Percentiles rank a stretch among this genome's conserved stretches.
Conservation (phyloP, 1,140 invertebrate genomes). For the Zaprionus tsacasi region DNA sequence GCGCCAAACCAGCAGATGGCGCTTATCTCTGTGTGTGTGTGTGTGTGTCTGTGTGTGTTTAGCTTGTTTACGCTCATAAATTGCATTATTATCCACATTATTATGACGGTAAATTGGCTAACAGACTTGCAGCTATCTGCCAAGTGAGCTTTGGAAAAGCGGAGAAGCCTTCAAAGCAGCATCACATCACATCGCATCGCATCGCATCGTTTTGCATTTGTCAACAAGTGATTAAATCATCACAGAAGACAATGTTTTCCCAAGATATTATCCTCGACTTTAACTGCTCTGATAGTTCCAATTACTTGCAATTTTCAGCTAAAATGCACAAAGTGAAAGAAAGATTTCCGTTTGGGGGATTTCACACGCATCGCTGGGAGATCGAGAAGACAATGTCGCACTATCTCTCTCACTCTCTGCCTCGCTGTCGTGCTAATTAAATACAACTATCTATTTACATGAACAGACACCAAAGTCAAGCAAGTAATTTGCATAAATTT, state of each 20-base stretch:
- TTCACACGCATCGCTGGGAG: neutral
- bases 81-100: conserved; percentile 48
- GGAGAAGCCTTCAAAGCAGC: neutral
- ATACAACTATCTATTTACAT: conserved; percentile 61
- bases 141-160: neutral
- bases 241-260: neutral
- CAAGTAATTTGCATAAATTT: conserved; percentile 71
- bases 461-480: conserved; percentile 43
- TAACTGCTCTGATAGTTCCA: neutral
- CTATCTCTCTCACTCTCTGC: too few species aligned
- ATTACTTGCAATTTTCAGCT: neutral
- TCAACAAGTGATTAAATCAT: conserved; percentile 5
- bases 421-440: conserved; percentile 56
- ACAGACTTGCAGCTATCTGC: conserved; percentile 8
- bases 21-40: neutral
- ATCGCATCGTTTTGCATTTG: neutral
- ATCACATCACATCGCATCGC: neutral
- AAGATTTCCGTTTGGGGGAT: neutral
- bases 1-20: neutral
- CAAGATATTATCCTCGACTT: neutral
- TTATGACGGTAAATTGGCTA: conserved; percentile 24
- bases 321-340: neutral
- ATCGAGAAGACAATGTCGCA: neutral
- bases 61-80: conserved; percentile 27
- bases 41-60: conserved; percentile 13